A percentile compares a stretch with the other conserved stretches of the same genome.
Conservation (phyloP, 2,888 invertebrate genomes). For the Napeogenes inachia region DNA sequence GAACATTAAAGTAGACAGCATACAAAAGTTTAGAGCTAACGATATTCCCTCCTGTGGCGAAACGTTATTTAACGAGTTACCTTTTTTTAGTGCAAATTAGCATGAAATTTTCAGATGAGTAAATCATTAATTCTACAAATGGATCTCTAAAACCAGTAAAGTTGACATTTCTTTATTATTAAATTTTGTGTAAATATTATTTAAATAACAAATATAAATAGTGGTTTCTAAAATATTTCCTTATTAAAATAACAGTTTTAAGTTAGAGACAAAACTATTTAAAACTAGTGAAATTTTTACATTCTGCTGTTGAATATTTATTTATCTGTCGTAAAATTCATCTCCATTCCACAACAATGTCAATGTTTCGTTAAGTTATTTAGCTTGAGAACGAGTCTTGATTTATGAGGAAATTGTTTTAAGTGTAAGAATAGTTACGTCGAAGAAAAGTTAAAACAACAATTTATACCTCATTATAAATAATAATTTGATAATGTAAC, state of each 20-base stretch:
- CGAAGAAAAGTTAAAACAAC: neutral
- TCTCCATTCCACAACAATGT: neutral
- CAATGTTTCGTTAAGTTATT: slow-evolving; percentile 20
- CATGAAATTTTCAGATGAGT: slow-evolving; percentile 15
- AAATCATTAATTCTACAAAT: slow-evolving; percentile 28
- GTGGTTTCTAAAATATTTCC: too few species aligned
- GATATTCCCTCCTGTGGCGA: slow-evolving; percentile 16
- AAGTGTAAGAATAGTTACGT: neutral
- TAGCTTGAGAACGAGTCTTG: slow-evolving; percentile 13
- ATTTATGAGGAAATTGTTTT: slow-evolving; percentile 22
- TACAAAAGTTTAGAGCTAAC: slow-evolving; percentile 22
- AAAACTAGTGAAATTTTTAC: too few species aligned
- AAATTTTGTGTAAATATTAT: too few species aligned
- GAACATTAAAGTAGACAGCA: slow-evolving; percentile 16
- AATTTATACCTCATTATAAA: neutral
- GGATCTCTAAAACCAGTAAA: slow-evolving; percentile 2
- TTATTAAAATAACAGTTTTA: too few species aligned
- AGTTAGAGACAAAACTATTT: too few species aligned
- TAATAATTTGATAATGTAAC: neutral
- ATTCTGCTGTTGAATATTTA: too few species aligned
- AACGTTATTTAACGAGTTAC: slow-evolving; percentile 27
- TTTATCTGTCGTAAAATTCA: too few species aligned
- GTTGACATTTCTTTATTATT: too few species aligned
- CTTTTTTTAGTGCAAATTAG: slow-evolving; percentile 29
- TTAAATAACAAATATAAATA: too few species aligned